These are phyloP conservation scores for Myocastor coypus DNA, from an alignment of 2,113 vertebrate species.

Conservation along the genomic window DNA sequence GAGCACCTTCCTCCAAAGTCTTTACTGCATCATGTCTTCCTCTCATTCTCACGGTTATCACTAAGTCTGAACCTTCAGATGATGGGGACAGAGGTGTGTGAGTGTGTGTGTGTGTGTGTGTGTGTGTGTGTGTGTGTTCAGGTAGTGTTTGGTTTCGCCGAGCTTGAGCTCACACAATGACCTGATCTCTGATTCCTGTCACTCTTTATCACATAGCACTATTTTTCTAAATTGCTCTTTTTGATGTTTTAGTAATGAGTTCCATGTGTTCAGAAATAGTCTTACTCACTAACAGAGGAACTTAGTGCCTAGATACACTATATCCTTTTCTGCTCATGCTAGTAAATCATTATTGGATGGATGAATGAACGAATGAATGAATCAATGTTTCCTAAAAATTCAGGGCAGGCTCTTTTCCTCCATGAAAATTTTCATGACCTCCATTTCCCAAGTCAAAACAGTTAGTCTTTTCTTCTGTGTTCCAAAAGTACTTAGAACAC, in stretches of 20 bases:
- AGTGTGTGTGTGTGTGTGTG: background rate
- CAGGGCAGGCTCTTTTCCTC: background rate
- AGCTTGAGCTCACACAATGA: background rate
- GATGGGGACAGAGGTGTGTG: background rate
- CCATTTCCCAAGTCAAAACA: background rate
- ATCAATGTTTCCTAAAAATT: constrained; percentile 18
- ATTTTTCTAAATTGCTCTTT: constrained; percentile 23
- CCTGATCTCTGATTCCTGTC: background rate
- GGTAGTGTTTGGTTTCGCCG: background rate
- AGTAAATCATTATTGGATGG: background rate
- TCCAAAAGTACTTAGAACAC: background rate
- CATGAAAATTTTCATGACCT: background rate
- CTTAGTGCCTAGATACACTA: background rate
- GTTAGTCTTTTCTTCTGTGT: background rate
- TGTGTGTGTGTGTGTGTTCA: background rate
- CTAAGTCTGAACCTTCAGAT: background rate
- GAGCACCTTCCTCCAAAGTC: background rate
- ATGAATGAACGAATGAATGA: constrained; percentile 2
- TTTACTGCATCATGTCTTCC: background rate
- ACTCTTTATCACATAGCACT: background rate
- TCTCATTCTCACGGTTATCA: background rate
- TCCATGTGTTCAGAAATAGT: constrained; percentile 25
- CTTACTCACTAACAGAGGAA: background rate
- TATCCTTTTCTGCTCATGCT: background rate
- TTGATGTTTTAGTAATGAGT: constrained; percentile 53